These are phyloP conservation scores for Tachypleus tridentatus DNA, from an alignment of 1,140 invertebrate genomes.

Conservation along the genomic window DNA sequence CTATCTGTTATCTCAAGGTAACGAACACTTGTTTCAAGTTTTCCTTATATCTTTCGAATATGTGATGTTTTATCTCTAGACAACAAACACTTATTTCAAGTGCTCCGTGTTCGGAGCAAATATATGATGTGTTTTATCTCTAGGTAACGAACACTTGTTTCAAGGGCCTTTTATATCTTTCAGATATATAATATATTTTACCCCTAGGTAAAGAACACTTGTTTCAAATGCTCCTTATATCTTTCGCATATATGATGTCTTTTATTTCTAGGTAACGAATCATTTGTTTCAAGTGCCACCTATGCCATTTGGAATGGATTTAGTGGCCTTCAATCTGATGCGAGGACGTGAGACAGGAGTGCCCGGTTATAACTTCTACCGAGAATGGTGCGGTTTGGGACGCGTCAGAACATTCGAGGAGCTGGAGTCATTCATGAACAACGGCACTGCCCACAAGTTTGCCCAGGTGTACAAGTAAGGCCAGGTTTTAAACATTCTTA, in stretches of 20 bases:
- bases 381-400: slow-evolving; percentile 51
- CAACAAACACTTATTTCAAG: slow-evolving; percentile 32
- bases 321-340: slow-evolving; percentile 75
- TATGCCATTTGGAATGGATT: slow-evolving; percentile 55
- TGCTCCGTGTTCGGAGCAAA: no score
- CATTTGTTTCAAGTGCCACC: slow-evolving; percentile 52
- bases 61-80: slow-evolving; percentile 31
- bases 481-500: background rate
- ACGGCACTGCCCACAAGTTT: slow-evolving; percentile 25
- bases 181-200: background rate
- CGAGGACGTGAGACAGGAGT: slow-evolving; percentile 79
- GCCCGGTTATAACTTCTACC: slow-evolving; percentile 60
- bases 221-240: no score
- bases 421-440: slow-evolving; percentile 21
- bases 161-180: no score
- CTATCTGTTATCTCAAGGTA: no score
- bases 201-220: slow-evolving; percentile 40
- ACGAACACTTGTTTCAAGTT: no score
- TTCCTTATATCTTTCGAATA: no score
- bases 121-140: no score
- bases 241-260: no score
- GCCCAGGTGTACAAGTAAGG: slow-evolving; percentile 26
- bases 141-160: no score
- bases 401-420: slow-evolving; percentile 27
- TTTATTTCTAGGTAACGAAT: slow-evolving; percentile 45